Percentiles rank a stretch among this genome's conserved stretches.
Conservation (phyloP, 2,797 vertebrate species). For the Aldrovandia affinis region DNA sequence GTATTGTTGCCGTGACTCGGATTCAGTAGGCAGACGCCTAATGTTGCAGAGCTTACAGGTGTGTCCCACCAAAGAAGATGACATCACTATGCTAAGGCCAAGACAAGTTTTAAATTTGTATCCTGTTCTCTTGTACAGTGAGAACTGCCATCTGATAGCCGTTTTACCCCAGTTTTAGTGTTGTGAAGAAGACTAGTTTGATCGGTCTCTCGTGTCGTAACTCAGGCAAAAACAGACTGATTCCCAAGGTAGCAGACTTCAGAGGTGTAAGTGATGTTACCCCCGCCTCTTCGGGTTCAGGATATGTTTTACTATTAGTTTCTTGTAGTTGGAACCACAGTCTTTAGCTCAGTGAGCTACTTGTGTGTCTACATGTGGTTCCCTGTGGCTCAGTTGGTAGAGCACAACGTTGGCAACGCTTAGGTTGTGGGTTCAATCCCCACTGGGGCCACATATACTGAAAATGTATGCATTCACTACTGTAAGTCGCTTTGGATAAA, state of each 20-base stretch:
- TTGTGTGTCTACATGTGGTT: background rate
- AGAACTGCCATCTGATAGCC: background rate
- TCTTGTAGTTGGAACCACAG: background rate
- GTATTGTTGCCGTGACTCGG: background rate
- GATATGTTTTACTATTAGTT: background rate
- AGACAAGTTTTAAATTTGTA: background rate
- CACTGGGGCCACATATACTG: too few relatives aligned
- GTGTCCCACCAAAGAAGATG: background rate
- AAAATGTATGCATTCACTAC: too few relatives aligned
- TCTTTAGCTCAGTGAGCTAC: background rate
- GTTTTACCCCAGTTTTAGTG: background rate
- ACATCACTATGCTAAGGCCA: background rate
- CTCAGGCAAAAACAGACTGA: background rate
- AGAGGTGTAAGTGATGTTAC: background rate
- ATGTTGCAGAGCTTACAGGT: background rate
- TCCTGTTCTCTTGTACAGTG: background rate
- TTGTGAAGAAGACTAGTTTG: background rate
- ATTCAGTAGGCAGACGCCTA: background rate
- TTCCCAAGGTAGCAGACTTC: background rate
- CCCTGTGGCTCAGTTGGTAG: too few relatives aligned
- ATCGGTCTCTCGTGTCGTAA: background rate
- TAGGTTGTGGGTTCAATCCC: too few relatives aligned
- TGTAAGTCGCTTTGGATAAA: too few relatives aligned
- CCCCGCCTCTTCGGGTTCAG: too few relatives aligned
- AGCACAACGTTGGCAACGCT: too few relatives aligned